A percentile compares a stretch with the other conserved stretches of the same genome.
These are phyloP conservation scores for Pogonocherus hispidulus DNA, from an alignment of 2,888 invertebrate genomes.

Conservation along the genomic window DNA sequence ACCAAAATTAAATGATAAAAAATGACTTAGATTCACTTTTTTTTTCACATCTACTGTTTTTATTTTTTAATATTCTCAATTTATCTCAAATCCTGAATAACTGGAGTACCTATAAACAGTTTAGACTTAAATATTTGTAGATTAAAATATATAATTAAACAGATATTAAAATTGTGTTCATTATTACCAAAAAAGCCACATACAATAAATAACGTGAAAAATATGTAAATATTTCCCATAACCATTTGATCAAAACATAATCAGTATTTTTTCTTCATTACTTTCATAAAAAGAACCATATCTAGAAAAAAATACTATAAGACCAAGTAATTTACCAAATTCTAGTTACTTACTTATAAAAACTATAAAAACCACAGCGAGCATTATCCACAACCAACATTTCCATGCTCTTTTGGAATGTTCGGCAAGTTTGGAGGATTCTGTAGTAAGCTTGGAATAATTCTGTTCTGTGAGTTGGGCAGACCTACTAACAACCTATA, in stretches of 20 bases:
- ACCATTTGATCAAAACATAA: constrained; percentile 1
- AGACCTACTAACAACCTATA: constrained; percentile 81
- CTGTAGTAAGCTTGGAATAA: constrained; percentile 80
- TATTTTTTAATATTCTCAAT: too few relatives aligned
- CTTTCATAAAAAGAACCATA: constrained; percentile 95
- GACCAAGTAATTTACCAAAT: background rate
- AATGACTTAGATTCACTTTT: too few relatives aligned
- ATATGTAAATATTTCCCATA: constrained; percentile 11
- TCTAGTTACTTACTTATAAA: constrained; percentile 84
- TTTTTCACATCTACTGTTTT: too few relatives aligned
- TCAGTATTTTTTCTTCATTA: constrained; percentile 80
- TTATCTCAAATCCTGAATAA: too few relatives aligned
- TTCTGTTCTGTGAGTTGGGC: constrained; percentile 86
- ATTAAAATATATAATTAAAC: too few relatives aligned
- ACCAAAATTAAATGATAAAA: too few relatives aligned
- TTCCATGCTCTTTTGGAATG: constrained; percentile 91
- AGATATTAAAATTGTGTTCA: too few relatives aligned
- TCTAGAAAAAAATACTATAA: constrained; percentile 72
- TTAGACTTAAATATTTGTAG: too few relatives aligned
- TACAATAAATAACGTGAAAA: constrained; percentile 22
- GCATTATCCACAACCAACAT: constrained; percentile 96
- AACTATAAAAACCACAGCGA: constrained; percentile 85
- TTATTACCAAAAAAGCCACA: background rate
- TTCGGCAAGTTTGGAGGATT: constrained; percentile 85
- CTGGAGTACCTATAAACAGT: too few relatives aligned